Evolutionary conservation across 2,113 vertebrate genomes (phyloP).

Genomic region (Sturnira hondurensis): DNA sequence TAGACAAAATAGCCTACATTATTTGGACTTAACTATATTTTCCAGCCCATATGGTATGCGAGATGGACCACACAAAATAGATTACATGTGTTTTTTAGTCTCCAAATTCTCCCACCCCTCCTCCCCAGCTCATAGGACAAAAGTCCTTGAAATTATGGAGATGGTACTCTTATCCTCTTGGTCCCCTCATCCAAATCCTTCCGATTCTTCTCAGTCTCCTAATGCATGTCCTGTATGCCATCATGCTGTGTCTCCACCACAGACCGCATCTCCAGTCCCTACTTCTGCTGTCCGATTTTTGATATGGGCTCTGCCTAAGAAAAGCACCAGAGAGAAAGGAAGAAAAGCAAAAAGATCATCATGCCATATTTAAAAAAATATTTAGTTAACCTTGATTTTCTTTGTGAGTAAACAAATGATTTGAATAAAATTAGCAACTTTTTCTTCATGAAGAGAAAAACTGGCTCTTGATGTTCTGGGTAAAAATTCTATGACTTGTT

Average conservation of each 20-base stretch:
- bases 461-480: neutral
- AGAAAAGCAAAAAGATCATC: neutral
- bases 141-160: neutral
- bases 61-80: neutral
- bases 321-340: neutral
- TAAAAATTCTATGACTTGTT: neutral
- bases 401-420: neutral
- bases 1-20: neutral
- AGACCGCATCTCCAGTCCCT: neutral
- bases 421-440: neutral
- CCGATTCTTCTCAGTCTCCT: neutral
- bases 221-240: no score
- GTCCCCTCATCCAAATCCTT: neutral
- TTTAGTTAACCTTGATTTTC: neutral
- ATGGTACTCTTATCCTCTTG: neutral
- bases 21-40: neutral
- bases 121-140: neutral
- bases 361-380: neutral
- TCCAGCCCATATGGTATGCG: neutral
- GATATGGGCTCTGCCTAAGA: neutral
- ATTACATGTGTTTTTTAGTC: neutral
- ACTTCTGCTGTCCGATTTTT: neutral
- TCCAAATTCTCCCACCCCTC: neutral
- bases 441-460: neutral
- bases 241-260: neutral